Conservation (phyloP, 1,140 invertebrate genomes). For the Drosophila triauraria region DNA sequence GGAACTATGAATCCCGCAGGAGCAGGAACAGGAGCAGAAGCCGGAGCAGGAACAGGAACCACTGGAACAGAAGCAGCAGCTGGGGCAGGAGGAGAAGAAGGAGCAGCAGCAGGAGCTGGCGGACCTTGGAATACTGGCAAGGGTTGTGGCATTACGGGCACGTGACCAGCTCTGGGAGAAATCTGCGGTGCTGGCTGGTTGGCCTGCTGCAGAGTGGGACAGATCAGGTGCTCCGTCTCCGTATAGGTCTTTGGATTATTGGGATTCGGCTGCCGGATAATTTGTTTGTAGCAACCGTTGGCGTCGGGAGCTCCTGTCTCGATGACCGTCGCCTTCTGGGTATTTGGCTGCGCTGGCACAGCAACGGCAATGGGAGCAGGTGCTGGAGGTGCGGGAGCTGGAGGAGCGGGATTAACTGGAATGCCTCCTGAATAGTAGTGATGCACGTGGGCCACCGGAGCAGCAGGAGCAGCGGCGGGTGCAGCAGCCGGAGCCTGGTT, state of each 20-base stretch:
- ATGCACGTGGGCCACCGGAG: slow-evolving; percentile 42
- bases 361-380: slow-evolving; percentile 10
- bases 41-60: neutral
- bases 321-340: slow-evolving; percentile 41
- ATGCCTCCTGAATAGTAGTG: slow-evolving; percentile 15
- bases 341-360: slow-evolving; percentile 1
- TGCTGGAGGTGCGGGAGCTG: neutral
- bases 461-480: slow-evolving; percentile 18
- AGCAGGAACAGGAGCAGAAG: neutral
- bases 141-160: slow-evolving; percentile 54
- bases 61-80: neutral
- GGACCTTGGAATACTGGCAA: slow-evolving; percentile 22
- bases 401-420: neutral
- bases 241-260: slow-evolving; percentile 51
- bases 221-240: slow-evolving; percentile 61
- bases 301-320: slow-evolving; percentile 52
- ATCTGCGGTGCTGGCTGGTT: slow-evolving; percentile 26
- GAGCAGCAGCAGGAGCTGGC: neutral
- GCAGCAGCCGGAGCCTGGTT: slow-evolving; percentile 19
- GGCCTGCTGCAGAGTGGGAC: slow-evolving; percentile 42
- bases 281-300: slow-evolving; percentile 68
- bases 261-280: slow-evolving; percentile 49
- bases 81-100: neutral
- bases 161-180: slow-evolving; percentile 3
- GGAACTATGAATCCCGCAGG: neutral